These are phyloP conservation scores for Thalpophila matura DNA, from an alignment of 2,888 invertebrate species.

Conservation along the genomic window DNA sequence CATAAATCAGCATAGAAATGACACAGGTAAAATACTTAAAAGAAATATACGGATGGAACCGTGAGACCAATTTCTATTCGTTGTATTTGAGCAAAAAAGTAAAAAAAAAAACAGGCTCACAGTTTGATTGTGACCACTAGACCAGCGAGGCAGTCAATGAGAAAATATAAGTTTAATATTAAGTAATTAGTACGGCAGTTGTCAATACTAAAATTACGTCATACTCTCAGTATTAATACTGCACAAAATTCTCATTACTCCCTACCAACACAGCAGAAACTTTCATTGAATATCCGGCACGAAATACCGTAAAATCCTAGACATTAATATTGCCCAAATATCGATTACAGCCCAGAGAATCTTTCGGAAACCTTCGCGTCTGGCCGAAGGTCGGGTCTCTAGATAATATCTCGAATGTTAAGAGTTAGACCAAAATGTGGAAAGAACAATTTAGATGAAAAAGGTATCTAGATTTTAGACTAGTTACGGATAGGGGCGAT, in stretches of 20 bases:
- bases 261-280: not conserved
- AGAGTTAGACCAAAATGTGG: constrained; percentile 27
- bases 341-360: constrained; percentile 53
- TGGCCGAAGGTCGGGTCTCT: constrained; percentile 15
- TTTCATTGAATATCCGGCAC: constrained; percentile 8
- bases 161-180: not conserved
- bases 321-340: constrained; percentile 54
- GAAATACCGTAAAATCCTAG: constrained; percentile 41
- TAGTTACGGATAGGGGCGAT: constrained; percentile 13
- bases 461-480: constrained; percentile 14
- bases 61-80: too few relatives aligned
- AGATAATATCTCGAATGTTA: constrained; percentile 33
- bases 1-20: too few relatives aligned
- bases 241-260: not conserved
- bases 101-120: not conserved
- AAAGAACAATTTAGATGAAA: constrained; percentile 18
- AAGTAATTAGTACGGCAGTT: not conserved
- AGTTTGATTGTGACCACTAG: constrained; percentile 7
- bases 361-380: constrained; percentile 29
- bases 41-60: too few relatives aligned
- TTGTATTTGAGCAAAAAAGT: not conserved
- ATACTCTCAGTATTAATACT: not conserved
- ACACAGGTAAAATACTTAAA: too few relatives aligned
- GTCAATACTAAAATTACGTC: not conserved
- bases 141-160: too few relatives aligned